Percentiles rank a stretch among this genome's conserved stretches.
phyloP scores from a whole-genome alignment of 2,113 vertebrate species.

The Pagrus major region DNA sequence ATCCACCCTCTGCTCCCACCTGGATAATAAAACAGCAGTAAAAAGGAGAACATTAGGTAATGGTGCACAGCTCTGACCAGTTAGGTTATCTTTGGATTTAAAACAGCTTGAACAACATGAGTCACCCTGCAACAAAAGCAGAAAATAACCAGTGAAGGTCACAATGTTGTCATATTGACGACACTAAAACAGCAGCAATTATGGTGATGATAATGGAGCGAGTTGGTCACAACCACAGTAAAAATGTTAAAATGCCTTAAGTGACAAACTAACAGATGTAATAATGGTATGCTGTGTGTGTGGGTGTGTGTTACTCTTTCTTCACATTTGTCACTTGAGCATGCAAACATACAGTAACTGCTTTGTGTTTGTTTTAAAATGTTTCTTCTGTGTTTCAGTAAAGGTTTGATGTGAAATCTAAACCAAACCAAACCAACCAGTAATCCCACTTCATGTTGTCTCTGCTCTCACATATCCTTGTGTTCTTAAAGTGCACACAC shows the following conservation, averaged over 20 bases:
- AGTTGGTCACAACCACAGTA: neutral
- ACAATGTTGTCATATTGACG: constrained; percentile 6
- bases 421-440: constrained; percentile 19
- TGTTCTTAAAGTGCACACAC: neutral
- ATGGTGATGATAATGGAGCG: neutral
- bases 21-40: constrained; percentile 74
- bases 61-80: constrained; percentile 2
- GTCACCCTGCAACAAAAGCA: constrained; percentile 15
- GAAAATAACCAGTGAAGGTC: neutral
- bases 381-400: neutral
- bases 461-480: too few species aligned
- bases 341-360: neutral
- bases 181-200: neutral
- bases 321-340: neutral
- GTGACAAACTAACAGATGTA: neutral
- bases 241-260: neutral
- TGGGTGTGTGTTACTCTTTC: neutral
- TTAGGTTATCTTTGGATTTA: constrained; percentile 2
- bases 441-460: neutral
- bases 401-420: neutral
- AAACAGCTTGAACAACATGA: constrained; percentile 13
- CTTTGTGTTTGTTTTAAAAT: neutral
- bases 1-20: constrained; percentile 98
- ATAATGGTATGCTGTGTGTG: neutral
- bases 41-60: constrained; percentile 1